Evolutionary conservation across 2,888 invertebrate species (phyloP).

Genomic region (Colletes collaris): DNA sequence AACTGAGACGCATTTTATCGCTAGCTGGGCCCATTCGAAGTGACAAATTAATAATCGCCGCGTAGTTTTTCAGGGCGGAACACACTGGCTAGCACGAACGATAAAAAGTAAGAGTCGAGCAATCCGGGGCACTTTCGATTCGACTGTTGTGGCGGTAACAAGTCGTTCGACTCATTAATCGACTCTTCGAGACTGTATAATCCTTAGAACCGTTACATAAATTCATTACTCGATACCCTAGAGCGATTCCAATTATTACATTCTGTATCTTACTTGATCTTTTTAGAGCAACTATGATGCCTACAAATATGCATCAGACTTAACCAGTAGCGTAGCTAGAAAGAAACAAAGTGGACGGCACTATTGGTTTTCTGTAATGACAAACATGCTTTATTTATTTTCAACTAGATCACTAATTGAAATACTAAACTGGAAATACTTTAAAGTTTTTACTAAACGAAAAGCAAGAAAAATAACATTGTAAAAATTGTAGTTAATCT

Average conservation of each 20-base stretch:
- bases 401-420: too few relatives aligned
- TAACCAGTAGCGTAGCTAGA: too few relatives aligned
- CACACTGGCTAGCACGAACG: slow-evolving; percentile 34
- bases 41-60: slow-evolving; percentile 22
- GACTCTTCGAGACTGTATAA: slow-evolving; percentile 18
- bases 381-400: too few relatives aligned
- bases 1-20: neutral
- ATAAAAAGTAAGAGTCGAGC: slow-evolving; percentile 53
- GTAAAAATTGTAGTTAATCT: too few relatives aligned
- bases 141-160: slow-evolving; percentile 16
- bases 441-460: too few relatives aligned
- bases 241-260: neutral
- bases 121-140: slow-evolving; percentile 52
- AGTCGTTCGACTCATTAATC: slow-evolving; percentile 27
- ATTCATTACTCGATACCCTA: slow-evolving; percentile 13
- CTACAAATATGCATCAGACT: too few relatives aligned
- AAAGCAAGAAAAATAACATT: too few relatives aligned
- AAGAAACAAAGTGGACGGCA: too few relatives aligned
- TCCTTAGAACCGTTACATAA: slow-evolving; percentile 24
- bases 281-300: too few relatives aligned
- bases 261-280: too few relatives aligned
- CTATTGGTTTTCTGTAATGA: too few relatives aligned
- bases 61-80: slow-evolving; percentile 47
- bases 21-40: neutral
- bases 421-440: too few relatives aligned